Percentiles rank a stretch among this genome's conserved stretches.
These are phyloP conservation scores for Cephalopholis sonnerati DNA, from an alignment of 2,113 vertebrate genomes.

Conservation along the genomic window DNA sequence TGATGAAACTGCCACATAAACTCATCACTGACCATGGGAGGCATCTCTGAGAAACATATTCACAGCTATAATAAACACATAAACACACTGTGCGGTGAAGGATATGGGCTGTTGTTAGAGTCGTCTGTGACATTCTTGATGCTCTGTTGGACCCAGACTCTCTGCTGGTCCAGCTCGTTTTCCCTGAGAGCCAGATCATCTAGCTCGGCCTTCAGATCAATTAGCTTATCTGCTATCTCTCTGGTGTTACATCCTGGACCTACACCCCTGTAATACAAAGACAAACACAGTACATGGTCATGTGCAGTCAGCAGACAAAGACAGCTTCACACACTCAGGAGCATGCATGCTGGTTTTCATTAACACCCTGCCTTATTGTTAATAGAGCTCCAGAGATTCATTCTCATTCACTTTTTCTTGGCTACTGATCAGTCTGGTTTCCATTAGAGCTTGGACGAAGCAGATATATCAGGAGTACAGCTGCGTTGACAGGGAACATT, in stretches of 20 bases:
- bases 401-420: not conserved
- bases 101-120: conserved; percentile 98
- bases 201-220: conserved; percentile 97
- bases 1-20: not conserved
- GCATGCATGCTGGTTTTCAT: not conserved
- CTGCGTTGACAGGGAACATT: not conserved
- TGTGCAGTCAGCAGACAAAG: not conserved
- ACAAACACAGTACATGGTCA: not conserved
- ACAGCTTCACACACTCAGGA: not conserved
- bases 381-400: not conserved
- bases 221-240: conserved; percentile 97
- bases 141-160: conserved; percentile 98
- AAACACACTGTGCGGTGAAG: conserved; percentile 67
- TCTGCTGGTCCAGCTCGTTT: conserved; percentile 96
- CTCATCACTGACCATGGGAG: not conserved
- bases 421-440: not conserved
- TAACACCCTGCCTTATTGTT: not conserved
- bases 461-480: not conserved
- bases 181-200: conserved; percentile 94
- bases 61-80: not conserved
- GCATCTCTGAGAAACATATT: not conserved
- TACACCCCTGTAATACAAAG: conserved; percentile 88
- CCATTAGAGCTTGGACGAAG: not conserved
- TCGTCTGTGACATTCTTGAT: conserved; percentile 98
- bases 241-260: conserved; percentile 98